phyloP scores from a whole-genome alignment of 2,888 invertebrate species.

The Ischnus inquisitorius region DNA sequence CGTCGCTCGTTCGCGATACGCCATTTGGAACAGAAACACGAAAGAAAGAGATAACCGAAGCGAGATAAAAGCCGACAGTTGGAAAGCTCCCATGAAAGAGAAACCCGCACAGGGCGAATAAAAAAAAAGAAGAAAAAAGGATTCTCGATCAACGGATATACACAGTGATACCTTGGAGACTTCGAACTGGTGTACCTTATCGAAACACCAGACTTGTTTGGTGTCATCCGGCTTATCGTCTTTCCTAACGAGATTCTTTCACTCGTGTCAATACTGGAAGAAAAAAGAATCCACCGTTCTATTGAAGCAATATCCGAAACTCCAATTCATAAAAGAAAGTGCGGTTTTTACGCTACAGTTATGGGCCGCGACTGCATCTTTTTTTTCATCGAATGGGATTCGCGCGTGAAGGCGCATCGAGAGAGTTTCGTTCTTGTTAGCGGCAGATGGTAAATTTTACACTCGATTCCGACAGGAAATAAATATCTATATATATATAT shows the following conservation, averaged over 20 bases:
- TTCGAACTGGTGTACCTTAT: slow-evolving; percentile 31
- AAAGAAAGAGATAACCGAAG: slow-evolving; percentile 9
- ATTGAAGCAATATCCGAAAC: slow-evolving; percentile 7
- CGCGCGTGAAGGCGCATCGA: neutral
- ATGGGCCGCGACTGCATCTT: neutral
- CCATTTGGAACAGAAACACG: slow-evolving; percentile 45
- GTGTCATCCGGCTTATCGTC: slow-evolving; percentile 39
- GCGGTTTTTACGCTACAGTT: neutral
- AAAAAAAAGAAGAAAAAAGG: slow-evolving; percentile 31
- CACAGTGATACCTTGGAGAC: slow-evolving; percentile 30
- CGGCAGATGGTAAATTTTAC: neutral
- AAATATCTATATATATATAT: neutral
- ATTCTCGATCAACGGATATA: slow-evolving; percentile 5
- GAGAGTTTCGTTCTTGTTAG: slow-evolving; percentile 30
- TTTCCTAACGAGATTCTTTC: slow-evolving; percentile 35
- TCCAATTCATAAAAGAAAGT: neutral
- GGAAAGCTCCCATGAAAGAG: slow-evolving; percentile 55
- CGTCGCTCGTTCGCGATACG: slow-evolving; percentile 45
- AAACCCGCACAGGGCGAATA: slow-evolving; percentile 16
- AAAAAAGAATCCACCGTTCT: neutral
- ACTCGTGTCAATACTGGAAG: slow-evolving; percentile 8
- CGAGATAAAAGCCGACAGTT: slow-evolving; percentile 53
- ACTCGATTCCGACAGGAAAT: neutral
- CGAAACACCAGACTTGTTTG: slow-evolving; percentile 36
- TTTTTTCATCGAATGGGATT: neutral